Conservation (phyloP, 1,140 invertebrate species). For the Ostrea denselamellosa region DNA sequence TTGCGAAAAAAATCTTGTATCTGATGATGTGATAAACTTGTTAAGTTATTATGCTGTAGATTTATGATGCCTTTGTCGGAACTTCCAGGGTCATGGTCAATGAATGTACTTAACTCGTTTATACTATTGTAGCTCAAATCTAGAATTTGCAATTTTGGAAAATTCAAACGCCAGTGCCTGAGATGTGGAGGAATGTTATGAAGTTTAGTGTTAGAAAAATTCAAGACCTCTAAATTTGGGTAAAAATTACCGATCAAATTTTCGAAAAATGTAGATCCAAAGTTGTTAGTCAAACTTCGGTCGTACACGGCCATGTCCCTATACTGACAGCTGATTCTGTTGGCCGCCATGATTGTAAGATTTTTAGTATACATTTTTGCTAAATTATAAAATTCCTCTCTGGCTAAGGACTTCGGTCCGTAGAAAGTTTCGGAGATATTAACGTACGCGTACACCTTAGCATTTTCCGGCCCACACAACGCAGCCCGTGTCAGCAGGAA, state of each 20-base stretch:
- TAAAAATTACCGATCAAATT: conserved; percentile 30
- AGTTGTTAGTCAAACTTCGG: conserved; percentile 1
- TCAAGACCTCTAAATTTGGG: conserved; percentile 45
- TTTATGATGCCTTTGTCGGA: conserved; percentile 34
- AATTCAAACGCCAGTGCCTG: conserved; percentile 49
- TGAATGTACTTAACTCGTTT: conserved; percentile 43
- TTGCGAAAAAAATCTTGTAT: background rate
- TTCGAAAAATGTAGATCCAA: background rate
- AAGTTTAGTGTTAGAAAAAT: conserved; percentile 39
- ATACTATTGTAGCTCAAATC: conserved; percentile 51
- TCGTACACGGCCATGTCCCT: conserved; percentile 19
- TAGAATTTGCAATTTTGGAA: conserved; percentile 42
- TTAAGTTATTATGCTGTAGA: conserved; percentile 48
- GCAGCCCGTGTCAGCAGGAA: conserved; percentile 13
- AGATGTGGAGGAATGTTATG: conserved; percentile 41
- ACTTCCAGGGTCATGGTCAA: conserved; percentile 23
- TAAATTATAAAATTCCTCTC: background rate
- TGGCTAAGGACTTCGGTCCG: background rate
- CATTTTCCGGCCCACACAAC: conserved; percentile 44
- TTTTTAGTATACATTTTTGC: background rate
- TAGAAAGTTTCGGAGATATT: conserved; percentile 12
- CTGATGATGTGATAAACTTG: background rate
- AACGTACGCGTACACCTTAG: background rate
- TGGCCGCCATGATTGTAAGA: background rate
- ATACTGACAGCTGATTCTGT: conserved; percentile 33